Conservation (phyloP, 2,113 vertebrate genomes). For the Pelvicachromis taeniatus region DNA sequence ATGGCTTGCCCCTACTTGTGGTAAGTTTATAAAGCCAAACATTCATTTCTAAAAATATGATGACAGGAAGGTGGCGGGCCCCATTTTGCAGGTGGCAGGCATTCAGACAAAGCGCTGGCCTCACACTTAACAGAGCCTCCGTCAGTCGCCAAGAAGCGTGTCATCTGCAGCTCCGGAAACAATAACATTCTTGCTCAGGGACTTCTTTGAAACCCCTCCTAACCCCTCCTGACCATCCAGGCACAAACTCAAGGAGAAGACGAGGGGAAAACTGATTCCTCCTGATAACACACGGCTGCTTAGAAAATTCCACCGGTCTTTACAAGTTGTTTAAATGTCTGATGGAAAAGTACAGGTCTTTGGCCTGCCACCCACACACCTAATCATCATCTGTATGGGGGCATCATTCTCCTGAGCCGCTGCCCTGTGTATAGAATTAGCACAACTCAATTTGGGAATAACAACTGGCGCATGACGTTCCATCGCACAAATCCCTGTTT, state of each 20-base stretch:
- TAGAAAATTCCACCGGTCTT: slow-evolving; percentile 33
- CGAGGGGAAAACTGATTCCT: neutral
- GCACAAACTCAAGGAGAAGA: slow-evolving; percentile 22
- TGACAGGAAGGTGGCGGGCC: slow-evolving; percentile 14
- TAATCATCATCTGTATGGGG: neutral
- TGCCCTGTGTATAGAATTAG: slow-evolving; percentile 39
- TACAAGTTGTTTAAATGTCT: slow-evolving; percentile 32
- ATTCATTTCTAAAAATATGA: slow-evolving; percentile 22
- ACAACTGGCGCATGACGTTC: slow-evolving; percentile 50
- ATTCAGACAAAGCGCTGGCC: neutral
- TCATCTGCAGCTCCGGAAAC: slow-evolving; percentile 43
- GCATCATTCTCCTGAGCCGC: neutral
- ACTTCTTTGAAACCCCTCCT: neutral
- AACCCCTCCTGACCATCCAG: neutral
- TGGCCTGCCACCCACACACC: neutral
- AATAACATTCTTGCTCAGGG: slow-evolving; percentile 33
- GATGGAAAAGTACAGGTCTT: slow-evolving; percentile 61
- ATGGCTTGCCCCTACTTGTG: neutral
- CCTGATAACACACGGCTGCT: slow-evolving; percentile 15
- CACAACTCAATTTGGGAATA: slow-evolving; percentile 57
- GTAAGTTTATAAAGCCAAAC: neutral
- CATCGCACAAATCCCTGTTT: slow-evolving; percentile 42
- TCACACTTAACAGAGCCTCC: neutral
- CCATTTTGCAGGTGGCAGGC: slow-evolving; percentile 2
- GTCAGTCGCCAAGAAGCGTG: slow-evolving; percentile 14